Conservation (phyloP, 2,888 invertebrate species). For the Tortrix viridana region DNA sequence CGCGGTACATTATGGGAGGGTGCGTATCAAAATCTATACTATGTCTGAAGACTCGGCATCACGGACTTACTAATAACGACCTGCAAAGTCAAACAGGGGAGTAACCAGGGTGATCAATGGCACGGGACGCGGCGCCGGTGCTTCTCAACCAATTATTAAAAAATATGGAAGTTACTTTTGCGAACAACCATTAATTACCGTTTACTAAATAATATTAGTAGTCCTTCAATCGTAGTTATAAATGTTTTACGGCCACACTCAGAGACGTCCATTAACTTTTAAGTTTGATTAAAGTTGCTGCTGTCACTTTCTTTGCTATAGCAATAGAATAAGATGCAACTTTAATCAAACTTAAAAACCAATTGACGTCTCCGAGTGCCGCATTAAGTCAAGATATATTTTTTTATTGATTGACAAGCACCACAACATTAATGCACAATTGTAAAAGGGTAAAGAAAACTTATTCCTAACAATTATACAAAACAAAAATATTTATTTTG, state of each 20-base stretch:
- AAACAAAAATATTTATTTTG: conserved; percentile 18
- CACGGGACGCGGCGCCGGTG: conserved; percentile 17
- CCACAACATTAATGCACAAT: conserved; percentile 4
- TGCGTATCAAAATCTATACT: conserved; percentile 69
- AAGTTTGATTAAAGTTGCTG: too few species aligned
- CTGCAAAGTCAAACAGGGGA: conserved; percentile 82
- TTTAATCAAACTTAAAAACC: too few species aligned
- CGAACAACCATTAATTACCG: too few species aligned
- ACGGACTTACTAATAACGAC: conserved; percentile 82
- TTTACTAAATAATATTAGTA: not conserved
- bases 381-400: not conserved
- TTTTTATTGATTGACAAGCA: conserved; percentile 19
- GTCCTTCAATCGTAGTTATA: not conserved
- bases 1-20: conserved; percentile 62
- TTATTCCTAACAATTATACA: conserved; percentile 33
- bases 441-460: conserved; percentile 12
- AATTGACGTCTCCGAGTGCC: too few species aligned
- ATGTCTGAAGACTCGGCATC: conserved; percentile 73
- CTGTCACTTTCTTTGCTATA: too few species aligned
- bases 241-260: too few species aligned
- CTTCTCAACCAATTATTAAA: conserved; percentile 1
- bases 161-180: too few species aligned
- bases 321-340: too few species aligned
- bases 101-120: conserved; percentile 67
- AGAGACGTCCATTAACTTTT: too few species aligned